Percentiles rank a stretch among this genome's conserved stretches.
Evolutionary conservation across 2,888 invertebrate species (phyloP).

Genomic region (Xanthia togata): DNA sequence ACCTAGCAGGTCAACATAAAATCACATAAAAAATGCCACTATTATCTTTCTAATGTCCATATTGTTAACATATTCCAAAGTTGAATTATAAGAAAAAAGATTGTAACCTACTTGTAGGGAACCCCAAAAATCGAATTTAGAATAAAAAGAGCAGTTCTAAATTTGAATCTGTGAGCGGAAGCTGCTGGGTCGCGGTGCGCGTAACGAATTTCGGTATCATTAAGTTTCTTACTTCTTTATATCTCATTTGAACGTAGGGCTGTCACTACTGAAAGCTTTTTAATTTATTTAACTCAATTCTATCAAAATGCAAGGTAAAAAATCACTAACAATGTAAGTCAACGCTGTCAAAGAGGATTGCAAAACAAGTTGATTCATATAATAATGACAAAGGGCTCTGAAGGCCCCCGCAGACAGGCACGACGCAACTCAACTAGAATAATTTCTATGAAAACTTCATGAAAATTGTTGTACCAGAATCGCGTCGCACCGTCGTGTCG

Average conservation of each 20-base stretch:
- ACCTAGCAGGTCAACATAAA: neutral
- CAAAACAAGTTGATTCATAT: too few relatives aligned
- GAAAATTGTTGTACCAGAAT: too few relatives aligned
- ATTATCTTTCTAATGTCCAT: neutral
- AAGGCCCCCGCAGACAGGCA: too few relatives aligned
- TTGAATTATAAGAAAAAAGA: neutral
- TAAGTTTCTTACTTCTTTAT: conserved; percentile 78
- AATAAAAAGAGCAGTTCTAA: conserved; percentile 79
- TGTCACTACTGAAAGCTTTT: conserved; percentile 44
- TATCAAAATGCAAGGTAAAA: neutral
- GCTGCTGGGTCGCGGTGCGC: conserved; percentile 78
- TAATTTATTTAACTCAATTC: neutral
- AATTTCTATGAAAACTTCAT: too few relatives aligned
- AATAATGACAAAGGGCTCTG: too few relatives aligned
- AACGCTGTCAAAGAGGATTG: neutral
- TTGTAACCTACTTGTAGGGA: conserved; percentile 22
- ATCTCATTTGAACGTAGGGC: conserved; percentile 76
- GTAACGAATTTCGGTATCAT: conserved; percentile 88
- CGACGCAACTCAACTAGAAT: too few relatives aligned
- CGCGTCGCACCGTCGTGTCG: too few relatives aligned
- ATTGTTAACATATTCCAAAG: neutral
- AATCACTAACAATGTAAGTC: neutral
- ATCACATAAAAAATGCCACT: neutral
- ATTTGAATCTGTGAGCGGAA: conserved; percentile 88
- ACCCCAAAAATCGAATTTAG: conserved; percentile 66